These are phyloP conservation scores for Thinocorus orbignyianus DNA, from an alignment of 2,113 vertebrate genomes.

Conservation along the genomic window DNA sequence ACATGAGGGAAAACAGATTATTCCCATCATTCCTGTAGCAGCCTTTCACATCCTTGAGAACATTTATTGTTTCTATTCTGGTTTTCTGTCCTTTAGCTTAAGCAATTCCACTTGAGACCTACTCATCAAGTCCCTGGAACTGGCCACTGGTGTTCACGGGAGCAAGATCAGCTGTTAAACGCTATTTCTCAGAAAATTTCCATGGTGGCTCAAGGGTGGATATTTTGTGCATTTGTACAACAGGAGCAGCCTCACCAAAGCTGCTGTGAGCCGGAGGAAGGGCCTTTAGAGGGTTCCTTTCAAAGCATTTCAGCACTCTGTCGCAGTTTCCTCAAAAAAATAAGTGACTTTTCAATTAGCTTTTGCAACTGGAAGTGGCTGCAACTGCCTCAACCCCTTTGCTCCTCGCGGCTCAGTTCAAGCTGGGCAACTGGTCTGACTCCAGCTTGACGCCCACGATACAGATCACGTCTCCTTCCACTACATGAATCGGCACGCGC, in stretches of 20 bases:
- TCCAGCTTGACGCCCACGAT: not conserved
- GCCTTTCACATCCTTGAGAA: not conserved
- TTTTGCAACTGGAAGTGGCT: not conserved
- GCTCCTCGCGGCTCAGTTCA: not conserved
- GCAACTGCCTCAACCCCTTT: not conserved
- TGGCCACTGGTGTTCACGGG: not conserved
- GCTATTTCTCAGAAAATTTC: not conserved
- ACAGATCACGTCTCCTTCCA: not conserved
- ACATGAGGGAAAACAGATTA: not conserved
- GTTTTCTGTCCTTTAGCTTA: not conserved
- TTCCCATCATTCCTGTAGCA: not conserved
- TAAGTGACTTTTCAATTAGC: not conserved
- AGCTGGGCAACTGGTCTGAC: not conserved
- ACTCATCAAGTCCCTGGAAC: not conserved
- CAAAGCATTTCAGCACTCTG: not conserved
- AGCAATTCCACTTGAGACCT: not conserved
- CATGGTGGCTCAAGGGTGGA: rapidly evolving
- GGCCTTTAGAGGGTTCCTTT: not conserved
- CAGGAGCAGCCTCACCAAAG: not conserved
- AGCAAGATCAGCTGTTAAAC: not conserved
- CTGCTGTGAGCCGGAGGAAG: not conserved
- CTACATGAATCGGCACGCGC: rapidly evolving
- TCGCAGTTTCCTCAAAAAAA: not conserved
- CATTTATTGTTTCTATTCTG: not conserved
- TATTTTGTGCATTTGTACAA: not conserved